These are phyloP conservation scores for Reinhardtius hippoglossoides DNA, from an alignment of 2,113 vertebrate genomes.

Conservation along the genomic window DNA sequence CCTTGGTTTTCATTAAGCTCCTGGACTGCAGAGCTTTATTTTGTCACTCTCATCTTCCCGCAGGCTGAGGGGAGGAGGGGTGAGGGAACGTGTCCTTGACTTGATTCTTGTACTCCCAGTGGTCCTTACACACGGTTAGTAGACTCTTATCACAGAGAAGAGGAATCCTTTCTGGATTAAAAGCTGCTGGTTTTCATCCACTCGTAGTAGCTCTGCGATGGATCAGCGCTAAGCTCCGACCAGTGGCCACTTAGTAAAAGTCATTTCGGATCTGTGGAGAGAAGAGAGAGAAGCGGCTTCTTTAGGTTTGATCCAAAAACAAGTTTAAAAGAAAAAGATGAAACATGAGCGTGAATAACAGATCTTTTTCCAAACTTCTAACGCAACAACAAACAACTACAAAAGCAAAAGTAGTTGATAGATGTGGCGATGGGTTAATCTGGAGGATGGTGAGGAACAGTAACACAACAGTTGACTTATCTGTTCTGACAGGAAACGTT, in stretches of 20 bases:
- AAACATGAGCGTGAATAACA: conserved; percentile 32
- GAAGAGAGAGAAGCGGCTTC: conserved; percentile 37
- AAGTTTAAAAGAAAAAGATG: conserved; percentile 4
- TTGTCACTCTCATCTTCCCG: conserved; percentile 66
- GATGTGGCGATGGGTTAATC: conserved; percentile 5
- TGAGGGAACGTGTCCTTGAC: conserved; percentile 63
- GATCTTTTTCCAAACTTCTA: conserved; percentile 38
- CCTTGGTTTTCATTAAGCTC: conserved; percentile 66
- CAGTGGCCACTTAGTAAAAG: conserved; percentile 47
- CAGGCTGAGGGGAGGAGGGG: conserved; percentile 19
- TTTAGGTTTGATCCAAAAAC: conserved; percentile 50
- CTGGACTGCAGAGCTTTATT: conserved; percentile 54
- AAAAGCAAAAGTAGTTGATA: conserved; percentile 2
- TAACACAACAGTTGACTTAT: background rate
- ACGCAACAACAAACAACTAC: conserved; percentile 17
- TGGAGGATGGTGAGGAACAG: background rate
- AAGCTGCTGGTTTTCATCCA: conserved; percentile 60
- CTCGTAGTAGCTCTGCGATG: conserved; percentile 28
- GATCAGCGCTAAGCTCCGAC: conserved; percentile 51
- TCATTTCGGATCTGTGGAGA: conserved; percentile 64
- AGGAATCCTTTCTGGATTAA: conserved; percentile 67
- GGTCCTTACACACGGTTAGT: conserved; percentile 59
- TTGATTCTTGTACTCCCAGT: conserved; percentile 69
- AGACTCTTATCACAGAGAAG: conserved; percentile 56
- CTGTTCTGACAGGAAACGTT: background rate